A percentile compares a stretch with the other conserved stretches of the same genome.
Conservation (phyloP, 1,140 invertebrate species). For the Reticulitermes speratus region DNA sequence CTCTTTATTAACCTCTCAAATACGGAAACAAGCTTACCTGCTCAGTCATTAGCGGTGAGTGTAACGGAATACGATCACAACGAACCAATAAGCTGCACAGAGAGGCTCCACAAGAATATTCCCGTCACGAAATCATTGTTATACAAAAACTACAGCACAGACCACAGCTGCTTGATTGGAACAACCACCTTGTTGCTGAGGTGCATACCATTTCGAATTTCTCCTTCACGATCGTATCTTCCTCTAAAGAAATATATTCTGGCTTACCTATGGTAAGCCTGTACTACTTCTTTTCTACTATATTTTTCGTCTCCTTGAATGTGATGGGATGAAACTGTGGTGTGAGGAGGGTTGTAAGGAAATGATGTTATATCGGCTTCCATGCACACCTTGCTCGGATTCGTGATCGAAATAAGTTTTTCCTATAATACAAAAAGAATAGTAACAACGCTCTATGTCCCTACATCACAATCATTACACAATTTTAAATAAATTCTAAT, state of each 20-base stretch:
- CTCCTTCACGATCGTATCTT: not conserved
- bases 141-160: not conserved
- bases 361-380: not conserved
- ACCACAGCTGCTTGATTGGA: slow-evolving; percentile 4
- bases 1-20: no score
- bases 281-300: not conserved
- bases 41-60: no score
- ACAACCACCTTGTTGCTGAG: not conserved
- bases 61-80: no score
- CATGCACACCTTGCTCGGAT: not conserved
- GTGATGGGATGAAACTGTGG: not conserved
- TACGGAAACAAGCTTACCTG: no score
- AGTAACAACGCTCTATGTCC: not conserved
- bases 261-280: not conserved
- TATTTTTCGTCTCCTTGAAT: not conserved
- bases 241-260: not conserved
- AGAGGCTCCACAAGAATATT: not conserved
- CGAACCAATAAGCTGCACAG: not conserved
- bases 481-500: not conserved
- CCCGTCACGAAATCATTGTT: not conserved
- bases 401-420: slow-evolving; percentile 4
- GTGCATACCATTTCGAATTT: not conserved
- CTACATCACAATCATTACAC: not conserved
- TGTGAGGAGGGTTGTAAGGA: not conserved
- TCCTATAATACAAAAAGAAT: not conserved